Evolutionary conservation across 2,113 vertebrate species (phyloP), one percentile per base, ranked within the genome.

Genomic region (Eulemur macaco): DNA sequence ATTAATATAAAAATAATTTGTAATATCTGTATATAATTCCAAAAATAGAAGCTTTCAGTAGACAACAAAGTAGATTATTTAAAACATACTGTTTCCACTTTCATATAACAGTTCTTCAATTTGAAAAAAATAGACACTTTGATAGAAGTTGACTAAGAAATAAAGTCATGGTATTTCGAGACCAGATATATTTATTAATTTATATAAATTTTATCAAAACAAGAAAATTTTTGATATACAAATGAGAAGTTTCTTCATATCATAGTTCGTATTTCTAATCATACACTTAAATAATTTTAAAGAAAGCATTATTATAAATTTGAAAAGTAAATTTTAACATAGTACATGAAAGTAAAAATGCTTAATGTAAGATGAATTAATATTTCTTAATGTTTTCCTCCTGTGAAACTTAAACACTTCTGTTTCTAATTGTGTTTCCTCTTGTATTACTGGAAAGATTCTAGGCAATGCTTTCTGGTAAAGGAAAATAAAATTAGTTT

Each of bases 251-350:
- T 71, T 78, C 78, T 94, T 97, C 77, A 89, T 83, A 69, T 2
- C 0, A 80, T 93, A 97, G 95, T 96, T 98, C 98, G 92, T 97
- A 91, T 96, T 96, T 98, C 87, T 96, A 98, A 96, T 98, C 97
- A 95, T 93, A 64, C 1, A 85, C 0, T 66, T 60, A 73, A 20
- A 60, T n/a, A 42, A 29, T 60, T 68, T 64, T 93, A 42, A 86
- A 68, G 42, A 86, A 71, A 74, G 6, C 20, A 4, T 8, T 87
- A 58, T 56, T 87, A 58, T 56, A 54, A 21, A 54, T 85, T 52
- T 87, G 15, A 83, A 91, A 74, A 74, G 29, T 66, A 39, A 52
- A 50, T 21, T 12, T 37, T 69, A 64, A 31, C n/a, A 56, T 77
- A 45, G 7, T 74, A 60, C 3, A 85, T 77, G 71, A 87, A 86